Evolutionary conservation across 2,797 vertebrate species (phyloP).

Genomic region (Poeciliopsis turneri): DNA sequence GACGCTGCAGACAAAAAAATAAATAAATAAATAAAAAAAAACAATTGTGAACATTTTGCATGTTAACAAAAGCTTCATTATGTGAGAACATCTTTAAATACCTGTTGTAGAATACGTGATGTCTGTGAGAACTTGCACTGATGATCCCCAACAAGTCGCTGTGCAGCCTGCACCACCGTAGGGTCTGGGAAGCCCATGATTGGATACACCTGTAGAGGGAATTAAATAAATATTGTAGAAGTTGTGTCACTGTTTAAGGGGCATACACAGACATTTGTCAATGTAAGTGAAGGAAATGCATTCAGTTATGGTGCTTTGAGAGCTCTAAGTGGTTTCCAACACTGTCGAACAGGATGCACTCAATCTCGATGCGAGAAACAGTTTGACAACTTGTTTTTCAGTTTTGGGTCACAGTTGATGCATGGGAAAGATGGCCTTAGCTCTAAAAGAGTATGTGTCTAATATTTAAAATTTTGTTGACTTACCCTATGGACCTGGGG

Average conservation of each 20-base stretch:
- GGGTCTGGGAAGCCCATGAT: constrained; percentile 78
- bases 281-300: neutral
- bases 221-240: constrained; percentile 19
- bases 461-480: neutral
- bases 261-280: neutral
- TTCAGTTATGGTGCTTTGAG: neutral
- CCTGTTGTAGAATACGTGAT: constrained; percentile 83
- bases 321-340: neutral
- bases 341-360: constrained; percentile 12
- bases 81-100: constrained; percentile 31
- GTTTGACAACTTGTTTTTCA: neutral
- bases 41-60: constrained; percentile 12
- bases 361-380: too few species aligned
- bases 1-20: constrained; percentile 78
- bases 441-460: neutral
- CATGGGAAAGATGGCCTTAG: neutral
- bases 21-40: neutral
- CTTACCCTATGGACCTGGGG: neutral
- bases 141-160: constrained; percentile 80
- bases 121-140: constrained; percentile 68
- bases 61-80: neutral
- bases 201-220: constrained; percentile 78
- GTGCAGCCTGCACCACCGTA: constrained; percentile 72
- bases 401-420: neutral
- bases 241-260: neutral